phyloP scores from a whole-genome alignment of 2,113 vertebrate genomes.

The Carettochelys insculpta region DNA sequence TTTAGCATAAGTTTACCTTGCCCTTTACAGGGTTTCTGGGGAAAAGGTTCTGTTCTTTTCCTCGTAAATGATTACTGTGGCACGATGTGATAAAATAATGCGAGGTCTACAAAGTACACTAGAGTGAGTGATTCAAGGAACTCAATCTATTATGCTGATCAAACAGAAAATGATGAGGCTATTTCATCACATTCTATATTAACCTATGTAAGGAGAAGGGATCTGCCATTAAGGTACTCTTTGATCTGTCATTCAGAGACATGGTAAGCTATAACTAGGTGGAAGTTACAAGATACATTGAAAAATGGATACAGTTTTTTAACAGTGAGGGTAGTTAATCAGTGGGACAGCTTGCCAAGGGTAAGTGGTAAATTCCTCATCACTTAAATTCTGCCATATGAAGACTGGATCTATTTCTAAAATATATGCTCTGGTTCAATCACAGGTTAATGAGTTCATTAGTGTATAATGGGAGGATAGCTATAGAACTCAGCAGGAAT shows the following conservation, averaged over 20 bases:
- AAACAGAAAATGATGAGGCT: neutral
- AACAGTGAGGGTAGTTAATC: neutral
- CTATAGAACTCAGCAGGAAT: neutral
- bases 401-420: neutral
- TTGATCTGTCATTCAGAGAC: neutral
- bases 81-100: neutral
- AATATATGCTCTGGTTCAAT: neutral
- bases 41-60: neutral
- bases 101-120: neutral
- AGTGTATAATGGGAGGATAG: neutral
- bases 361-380: neutral
- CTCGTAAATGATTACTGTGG: fast-evolving
- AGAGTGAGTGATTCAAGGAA: neutral
- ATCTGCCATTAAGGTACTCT: neutral
- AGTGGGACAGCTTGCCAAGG: neutral
- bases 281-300: neutral
- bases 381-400: neutral
- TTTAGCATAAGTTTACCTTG: neutral
- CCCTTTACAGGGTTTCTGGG: conserved; percentile 8
- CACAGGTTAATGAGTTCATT: neutral
- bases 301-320: neutral
- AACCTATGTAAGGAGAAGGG: neutral
- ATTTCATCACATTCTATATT: fast-evolving
- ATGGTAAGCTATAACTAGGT: neutral
- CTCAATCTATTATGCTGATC: neutral